Conservation (phyloP, 1,140 invertebrate genomes). For the Diachasmimorpha longicaudata region DNA sequence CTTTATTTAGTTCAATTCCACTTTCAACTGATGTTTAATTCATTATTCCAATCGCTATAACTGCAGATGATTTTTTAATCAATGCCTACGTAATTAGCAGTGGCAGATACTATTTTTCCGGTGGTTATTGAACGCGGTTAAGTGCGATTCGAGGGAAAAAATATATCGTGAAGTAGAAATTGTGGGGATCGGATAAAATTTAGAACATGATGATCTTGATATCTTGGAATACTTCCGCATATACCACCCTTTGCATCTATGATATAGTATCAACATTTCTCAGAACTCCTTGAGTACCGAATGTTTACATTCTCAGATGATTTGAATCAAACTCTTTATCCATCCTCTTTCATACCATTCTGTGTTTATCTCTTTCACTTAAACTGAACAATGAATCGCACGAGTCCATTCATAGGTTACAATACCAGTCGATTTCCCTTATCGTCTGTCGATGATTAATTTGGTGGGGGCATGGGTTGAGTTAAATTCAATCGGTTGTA, state of each 20-base stretch:
- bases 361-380: slow-evolving; percentile 26
- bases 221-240: too few species aligned
- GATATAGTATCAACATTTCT: background rate
- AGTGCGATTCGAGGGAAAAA: too few species aligned
- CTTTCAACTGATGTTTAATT: background rate
- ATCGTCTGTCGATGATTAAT: slow-evolving; percentile 29
- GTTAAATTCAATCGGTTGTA: slow-evolving; percentile 5
- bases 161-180: too few species aligned
- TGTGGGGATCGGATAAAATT: too few species aligned
- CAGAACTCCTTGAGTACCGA: background rate
- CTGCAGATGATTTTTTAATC: too few species aligned
- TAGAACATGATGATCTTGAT: too few species aligned
- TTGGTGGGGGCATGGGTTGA: slow-evolving; percentile 27
- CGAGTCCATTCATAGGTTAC: slow-evolving; percentile 44
- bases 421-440: slow-evolving; percentile 33
- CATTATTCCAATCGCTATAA: background rate
- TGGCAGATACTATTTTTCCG: too few species aligned
- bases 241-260: background rate
- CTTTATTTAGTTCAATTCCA: slow-evolving; percentile 20
- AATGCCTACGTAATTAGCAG: too few species aligned
- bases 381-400: slow-evolving; percentile 30
- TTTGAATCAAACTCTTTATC: background rate
- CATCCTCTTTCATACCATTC: background rate
- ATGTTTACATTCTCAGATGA: background rate
- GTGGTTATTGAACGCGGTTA: too few species aligned